A percentile compares a stretch with the other conserved stretches of the same genome.
phyloP scores from a whole-genome alignment of 1,140 invertebrate species.

The Drosophila arizonae region DNA sequence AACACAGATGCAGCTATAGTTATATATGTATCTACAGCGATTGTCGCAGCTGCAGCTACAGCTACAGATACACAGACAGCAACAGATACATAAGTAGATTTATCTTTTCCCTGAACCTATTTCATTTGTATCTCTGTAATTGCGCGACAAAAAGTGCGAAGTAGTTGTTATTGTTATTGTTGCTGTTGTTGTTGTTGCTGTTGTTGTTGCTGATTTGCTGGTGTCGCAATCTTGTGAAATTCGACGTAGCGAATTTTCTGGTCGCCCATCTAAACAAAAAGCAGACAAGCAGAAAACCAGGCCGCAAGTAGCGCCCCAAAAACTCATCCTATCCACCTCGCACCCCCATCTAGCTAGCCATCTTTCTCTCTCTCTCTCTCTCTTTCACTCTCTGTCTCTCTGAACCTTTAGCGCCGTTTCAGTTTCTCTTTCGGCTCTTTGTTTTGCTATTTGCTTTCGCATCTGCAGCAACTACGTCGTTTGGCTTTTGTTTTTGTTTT shows the following conservation, averaged over 20 bases:
- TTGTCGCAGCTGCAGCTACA: not conserved
- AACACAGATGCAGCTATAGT: too few relatives aligned
- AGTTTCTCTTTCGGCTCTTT: constrained; percentile 41
- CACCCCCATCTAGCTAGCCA: not conserved
- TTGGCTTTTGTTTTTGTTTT: constrained; percentile 39
- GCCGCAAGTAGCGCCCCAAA: constrained; percentile 22
- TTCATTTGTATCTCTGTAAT: constrained; percentile 30
- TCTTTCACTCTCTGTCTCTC: not conserved
- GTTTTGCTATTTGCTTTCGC: constrained; percentile 70
- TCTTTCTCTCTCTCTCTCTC: not conserved
- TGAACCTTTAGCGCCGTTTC: constrained; percentile 30
- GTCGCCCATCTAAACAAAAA: constrained; percentile 45
- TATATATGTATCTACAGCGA: too few relatives aligned
- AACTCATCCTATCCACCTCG: constrained; percentile 1
- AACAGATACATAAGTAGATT: constrained; percentile 37
- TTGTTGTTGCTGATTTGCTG: constrained; percentile 2
- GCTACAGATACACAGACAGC: constrained; percentile 2
- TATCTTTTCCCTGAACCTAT: constrained; percentile 22
- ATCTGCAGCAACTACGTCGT: constrained; percentile 65
- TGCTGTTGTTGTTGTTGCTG: constrained; percentile 1
- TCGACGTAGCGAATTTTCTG: constrained; percentile 58
- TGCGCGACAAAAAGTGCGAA: constrained; percentile 58
- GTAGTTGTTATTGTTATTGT: constrained; percentile 8
- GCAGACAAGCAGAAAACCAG: constrained; percentile 49
- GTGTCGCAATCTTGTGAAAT: constrained; percentile 71